These are phyloP conservation scores for Eutolmus rufibarbis DNA, from an alignment of 2,888 invertebrate genomes.

Conservation along the genomic window DNA sequence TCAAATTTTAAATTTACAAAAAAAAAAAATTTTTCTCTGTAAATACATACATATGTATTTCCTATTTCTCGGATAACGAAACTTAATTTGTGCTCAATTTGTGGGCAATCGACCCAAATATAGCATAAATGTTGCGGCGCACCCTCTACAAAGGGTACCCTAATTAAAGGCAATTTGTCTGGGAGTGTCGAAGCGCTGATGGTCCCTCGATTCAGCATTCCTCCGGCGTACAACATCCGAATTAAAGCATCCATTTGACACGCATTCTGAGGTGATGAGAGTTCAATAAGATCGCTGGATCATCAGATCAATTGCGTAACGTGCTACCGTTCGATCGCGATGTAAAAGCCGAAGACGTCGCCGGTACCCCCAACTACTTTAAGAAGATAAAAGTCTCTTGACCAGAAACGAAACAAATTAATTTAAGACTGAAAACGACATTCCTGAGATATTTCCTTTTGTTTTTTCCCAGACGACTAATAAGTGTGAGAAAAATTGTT, in stretches of 20 bases:
- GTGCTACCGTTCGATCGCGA: not conserved
- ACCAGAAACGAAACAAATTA: not conserved
- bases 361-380: not conserved
- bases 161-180: not conserved
- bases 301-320: conserved; percentile 21
- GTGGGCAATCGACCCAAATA: not conserved
- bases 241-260: not conserved
- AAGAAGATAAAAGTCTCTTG: not conserved
- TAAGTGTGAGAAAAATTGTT: conserved; percentile 17
- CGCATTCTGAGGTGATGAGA: not conserved
- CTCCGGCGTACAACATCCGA: not conserved
- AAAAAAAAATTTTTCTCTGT: not conserved
- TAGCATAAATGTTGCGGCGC: not conserved
- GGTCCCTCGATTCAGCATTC: not conserved
- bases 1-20: not conserved
- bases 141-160: not conserved
- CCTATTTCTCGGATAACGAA: not conserved
- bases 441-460: conserved; percentile 11
- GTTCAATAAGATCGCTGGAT: not conserved
- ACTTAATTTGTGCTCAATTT: not conserved
- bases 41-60: not conserved
- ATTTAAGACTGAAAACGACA: not conserved
- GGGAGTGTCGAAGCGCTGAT: not conserved
- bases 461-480: conserved; percentile 9
- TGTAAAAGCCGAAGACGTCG: not conserved